phyloP scores from a whole-genome alignment of 2,113 vertebrate genomes.

The Ardeotis arabs region DNA sequence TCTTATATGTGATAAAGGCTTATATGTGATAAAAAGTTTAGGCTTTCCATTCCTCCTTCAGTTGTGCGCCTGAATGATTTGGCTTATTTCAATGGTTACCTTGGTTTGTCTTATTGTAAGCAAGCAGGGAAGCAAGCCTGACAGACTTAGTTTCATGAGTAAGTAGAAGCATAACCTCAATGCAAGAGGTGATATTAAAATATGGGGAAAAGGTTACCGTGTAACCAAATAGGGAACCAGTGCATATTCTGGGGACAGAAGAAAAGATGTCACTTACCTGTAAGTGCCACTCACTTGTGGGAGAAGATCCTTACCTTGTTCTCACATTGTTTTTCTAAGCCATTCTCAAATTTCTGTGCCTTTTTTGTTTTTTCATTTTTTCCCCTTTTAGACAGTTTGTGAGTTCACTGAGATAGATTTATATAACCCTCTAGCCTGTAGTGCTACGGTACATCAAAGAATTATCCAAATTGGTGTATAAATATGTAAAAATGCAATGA shows the following conservation, averaged over 20 bases:
- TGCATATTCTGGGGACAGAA: neutral
- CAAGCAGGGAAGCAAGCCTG: neutral
- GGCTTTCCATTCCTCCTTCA: neutral
- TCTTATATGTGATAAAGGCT: neutral
- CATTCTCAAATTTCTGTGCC: neutral
- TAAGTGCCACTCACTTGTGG: neutral
- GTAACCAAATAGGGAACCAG: neutral
- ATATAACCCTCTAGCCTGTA: neutral
- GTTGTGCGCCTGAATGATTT: neutral
- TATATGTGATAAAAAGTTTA: neutral
- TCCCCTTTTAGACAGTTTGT: neutral
- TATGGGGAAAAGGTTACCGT: neutral
- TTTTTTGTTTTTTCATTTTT: neutral
- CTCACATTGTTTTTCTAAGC: neutral
- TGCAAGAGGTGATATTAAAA: neutral
- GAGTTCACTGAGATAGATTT: neutral
- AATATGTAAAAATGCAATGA: constrained; percentile 38
- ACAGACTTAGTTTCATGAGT: neutral
- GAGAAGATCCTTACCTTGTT: neutral
- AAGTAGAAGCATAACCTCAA: neutral
- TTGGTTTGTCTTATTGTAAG: neutral
- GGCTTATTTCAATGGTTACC: neutral
- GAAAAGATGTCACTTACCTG: neutral
- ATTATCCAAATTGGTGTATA: constrained; percentile 14
- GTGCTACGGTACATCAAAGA: neutral